Percentiles rank a stretch among this genome's conserved stretches.
Evolutionary conservation across 2,797 vertebrate genomes (phyloP).

Genomic region (Poecilia gillii): DNA sequence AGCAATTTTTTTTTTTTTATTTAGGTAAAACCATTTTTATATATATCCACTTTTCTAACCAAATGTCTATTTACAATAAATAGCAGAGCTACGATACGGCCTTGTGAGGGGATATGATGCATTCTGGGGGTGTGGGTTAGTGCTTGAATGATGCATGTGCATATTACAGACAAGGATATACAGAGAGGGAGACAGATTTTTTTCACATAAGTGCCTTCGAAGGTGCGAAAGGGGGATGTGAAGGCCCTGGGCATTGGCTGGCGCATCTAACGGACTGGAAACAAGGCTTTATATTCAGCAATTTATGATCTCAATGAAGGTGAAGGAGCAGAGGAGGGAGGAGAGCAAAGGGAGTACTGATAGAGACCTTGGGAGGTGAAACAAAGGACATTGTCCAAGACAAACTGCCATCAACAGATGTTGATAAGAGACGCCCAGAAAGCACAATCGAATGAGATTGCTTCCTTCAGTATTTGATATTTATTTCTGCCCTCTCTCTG

Average conservation of each 20-base stretch:
- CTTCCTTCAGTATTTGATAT: constrained; percentile 63
- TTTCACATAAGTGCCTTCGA: constrained; percentile 72
- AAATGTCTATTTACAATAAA: constrained; percentile 61
- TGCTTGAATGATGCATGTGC: constrained; percentile 73
- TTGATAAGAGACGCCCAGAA: constrained; percentile 60
- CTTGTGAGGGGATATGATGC: constrained; percentile 53
- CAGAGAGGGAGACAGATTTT: constrained; percentile 55
- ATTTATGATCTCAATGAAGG: constrained; percentile 77
- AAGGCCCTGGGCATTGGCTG: constrained; percentile 74
- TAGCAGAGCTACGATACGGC: constrained; percentile 53
- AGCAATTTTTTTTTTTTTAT: constrained; percentile 55
- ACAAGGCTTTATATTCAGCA: constrained; percentile 80
- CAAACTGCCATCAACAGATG: constrained; percentile 75
- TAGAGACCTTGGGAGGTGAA: constrained; percentile 73
- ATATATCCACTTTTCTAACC: constrained; percentile 61
- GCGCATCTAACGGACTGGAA: constrained; percentile 80
- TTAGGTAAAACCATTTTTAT: constrained; percentile 58
- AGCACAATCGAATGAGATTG: constrained; percentile 67
- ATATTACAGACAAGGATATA: constrained; percentile 60
- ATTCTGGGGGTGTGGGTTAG: constrained; percentile 28
- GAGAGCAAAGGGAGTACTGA: constrained; percentile 47
- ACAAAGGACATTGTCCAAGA: constrained; percentile 78
- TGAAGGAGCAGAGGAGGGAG: constrained; percentile 56
- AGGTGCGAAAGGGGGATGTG: constrained; percentile 70
- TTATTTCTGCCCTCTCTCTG: constrained; percentile 30